Percentiles rank a stretch among this genome's conserved stretches.
Conservation (phyloP, 2,113 vertebrate species). For the Oryctolagus cuniculus region DNA sequence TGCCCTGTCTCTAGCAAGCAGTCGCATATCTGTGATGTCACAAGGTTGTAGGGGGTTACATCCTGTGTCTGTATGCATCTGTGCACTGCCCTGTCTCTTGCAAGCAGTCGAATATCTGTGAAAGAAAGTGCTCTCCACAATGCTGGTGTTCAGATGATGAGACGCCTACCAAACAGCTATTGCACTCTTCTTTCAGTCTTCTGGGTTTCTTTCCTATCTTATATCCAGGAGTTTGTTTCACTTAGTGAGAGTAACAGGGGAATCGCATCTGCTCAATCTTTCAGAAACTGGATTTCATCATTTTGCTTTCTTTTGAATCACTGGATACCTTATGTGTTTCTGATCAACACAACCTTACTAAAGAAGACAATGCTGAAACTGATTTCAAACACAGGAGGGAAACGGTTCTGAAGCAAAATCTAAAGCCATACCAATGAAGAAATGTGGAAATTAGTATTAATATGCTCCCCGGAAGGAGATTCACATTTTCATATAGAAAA, state of each 20-base stretch:
- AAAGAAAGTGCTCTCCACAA: not conserved
- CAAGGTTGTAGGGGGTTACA: no score
- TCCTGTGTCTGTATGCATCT: no score
- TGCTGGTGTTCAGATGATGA: not conserved
- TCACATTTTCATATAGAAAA: not conserved
- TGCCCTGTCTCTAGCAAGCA: not conserved
- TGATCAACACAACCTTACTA: not conserved
- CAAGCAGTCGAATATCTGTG: not conserved
- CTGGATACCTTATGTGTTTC: not conserved
- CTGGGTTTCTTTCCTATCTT: not conserved
- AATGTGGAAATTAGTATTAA: no score
- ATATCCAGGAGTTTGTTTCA: not conserved
- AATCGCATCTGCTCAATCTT: not conserved
- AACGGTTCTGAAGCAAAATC: not conserved
- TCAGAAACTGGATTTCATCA: not conserved
- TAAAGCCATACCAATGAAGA: not conserved
- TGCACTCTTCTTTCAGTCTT: not conserved
- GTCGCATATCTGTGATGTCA: not conserved
- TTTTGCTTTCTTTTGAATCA: not conserved
- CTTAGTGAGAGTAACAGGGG: not conserved
- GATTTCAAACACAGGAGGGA: not conserved
- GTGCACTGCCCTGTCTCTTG: no score
- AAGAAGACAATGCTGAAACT: not conserved
- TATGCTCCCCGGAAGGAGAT: not conserved
- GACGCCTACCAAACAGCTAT: not conserved